Conservation (phyloP, 2,888 invertebrate genomes). For the Heteromurus nitidus region DNA sequence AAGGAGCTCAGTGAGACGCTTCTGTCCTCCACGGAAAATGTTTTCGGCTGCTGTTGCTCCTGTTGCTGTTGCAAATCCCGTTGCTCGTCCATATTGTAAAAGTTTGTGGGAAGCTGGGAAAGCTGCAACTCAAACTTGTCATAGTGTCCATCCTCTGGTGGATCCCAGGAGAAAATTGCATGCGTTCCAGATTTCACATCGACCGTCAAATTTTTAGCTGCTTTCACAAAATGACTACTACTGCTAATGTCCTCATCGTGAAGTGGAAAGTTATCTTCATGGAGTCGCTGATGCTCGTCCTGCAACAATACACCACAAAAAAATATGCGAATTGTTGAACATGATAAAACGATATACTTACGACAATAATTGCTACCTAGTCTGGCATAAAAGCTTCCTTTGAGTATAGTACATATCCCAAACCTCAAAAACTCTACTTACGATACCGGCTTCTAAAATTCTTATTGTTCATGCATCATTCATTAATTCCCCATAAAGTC, state of each 20-base stretch:
- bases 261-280: constrained; percentile 51
- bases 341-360: too few species aligned
- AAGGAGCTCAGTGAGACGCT: constrained; percentile 57
- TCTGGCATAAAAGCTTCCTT: too few species aligned
- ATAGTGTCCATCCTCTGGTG: constrained; percentile 52
- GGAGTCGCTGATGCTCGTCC: constrained; percentile 54
- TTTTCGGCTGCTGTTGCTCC: constrained; percentile 56
- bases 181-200: constrained; percentile 58
- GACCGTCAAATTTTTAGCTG: constrained; percentile 48
- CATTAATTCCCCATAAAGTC: too few species aligned
- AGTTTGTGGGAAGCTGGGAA: constrained; percentile 21
- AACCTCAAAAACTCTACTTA: too few species aligned
- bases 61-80: constrained; percentile 36
- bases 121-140: constrained; percentile 54
- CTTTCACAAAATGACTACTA: constrained; percentile 25
- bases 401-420: too few species aligned
- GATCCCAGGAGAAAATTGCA: constrained; percentile 61
- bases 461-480: background rate
- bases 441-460: background rate
- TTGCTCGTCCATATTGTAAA: constrained; percentile 32
- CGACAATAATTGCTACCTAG: too few species aligned
- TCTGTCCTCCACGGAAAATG: constrained; percentile 58
- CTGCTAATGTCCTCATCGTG: constrained; percentile 34
- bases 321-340: too few species aligned
- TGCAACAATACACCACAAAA: too few species aligned